Base-by-base conservation (phyloP, 2,797 vertebrate genomes). In the Neosilurus mollespiculum region DNA sequence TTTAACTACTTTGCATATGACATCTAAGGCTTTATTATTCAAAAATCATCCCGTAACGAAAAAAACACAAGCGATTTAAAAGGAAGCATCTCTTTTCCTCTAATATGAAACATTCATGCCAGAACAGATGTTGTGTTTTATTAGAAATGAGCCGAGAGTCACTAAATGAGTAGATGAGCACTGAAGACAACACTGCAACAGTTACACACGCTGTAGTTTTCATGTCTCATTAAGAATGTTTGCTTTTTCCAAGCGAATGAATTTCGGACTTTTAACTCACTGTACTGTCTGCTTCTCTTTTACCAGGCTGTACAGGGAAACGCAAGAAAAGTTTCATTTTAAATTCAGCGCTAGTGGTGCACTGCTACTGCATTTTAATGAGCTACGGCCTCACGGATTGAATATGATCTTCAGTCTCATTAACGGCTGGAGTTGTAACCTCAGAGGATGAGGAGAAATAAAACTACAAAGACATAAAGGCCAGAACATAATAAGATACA, bases 391-490 rank as follows among this genome's bases (percentile, higher is more conserved):
- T 77, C 9, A 20, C 4, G 53, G 78, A 30, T 67, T 49, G 53
- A 79, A 64, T 64, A 26, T 58, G 66, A 66, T 58, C 80, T 49
- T 61, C 62, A 81, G 37, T n/a, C 79, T 85, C 75, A 82, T 87
- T 87, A 85, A 70, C 30, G 62, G 11, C 67, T 59, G 71, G 26
- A 76, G 70, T 61, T 88, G 86, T 91, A 91, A 91, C 89, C 91
- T 90, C 82, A 82, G 61, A 86, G 78, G 81, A 91, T 82, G 67
- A 11, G 54, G 30, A 76, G 70, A 81, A 71, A 30, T 16, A 58
- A 26, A 9, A 58, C 58, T 53, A 70, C 22, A 49, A 49, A 67
- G 49, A 20, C 78, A 6, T 4, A 0, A 81, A 72, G 67, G 77
- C 65, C 58, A 69, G 6, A 62, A 20, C 53, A 65, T 20, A 16